Evolutionary conservation across 1,140 invertebrate genomes (phyloP).

Genomic region (Brachionus koreanus): DNA sequence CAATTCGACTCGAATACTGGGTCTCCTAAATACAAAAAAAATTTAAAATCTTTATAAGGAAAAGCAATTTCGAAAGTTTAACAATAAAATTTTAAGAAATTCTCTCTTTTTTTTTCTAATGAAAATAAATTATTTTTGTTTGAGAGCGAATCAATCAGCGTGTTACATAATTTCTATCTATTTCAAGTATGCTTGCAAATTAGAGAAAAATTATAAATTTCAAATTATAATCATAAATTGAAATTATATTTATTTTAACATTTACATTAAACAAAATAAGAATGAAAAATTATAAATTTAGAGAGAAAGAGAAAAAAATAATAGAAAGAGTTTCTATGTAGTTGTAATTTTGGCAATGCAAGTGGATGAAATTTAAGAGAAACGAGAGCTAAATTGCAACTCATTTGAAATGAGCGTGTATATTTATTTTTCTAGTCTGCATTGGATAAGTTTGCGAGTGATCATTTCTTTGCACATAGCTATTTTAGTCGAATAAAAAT

Average conservation of each 20-base stretch:
- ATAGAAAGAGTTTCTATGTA: not conserved
- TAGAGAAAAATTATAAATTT: conserved; percentile 36
- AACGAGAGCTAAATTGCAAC: not conserved
- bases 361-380: not conserved
- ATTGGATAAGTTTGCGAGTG: not conserved
- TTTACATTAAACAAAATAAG: not conserved
- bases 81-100: not conserved
- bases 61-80: not conserved
- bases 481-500: not conserved
- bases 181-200: not conserved
- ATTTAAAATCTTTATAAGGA: not conserved
- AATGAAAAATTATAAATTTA: not conserved
- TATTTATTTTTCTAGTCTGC: not conserved
- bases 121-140: conserved; percentile 12
- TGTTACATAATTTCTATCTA: conserved; percentile 39
- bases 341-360: not conserved
- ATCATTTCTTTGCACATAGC: not conserved
- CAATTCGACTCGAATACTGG: not conserved
- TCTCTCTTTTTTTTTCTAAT: not conserved
- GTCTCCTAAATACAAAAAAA: not conserved
- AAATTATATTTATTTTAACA: not conserved
- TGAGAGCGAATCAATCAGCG: conserved; percentile 30
- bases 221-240: not conserved
- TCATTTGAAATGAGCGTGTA: not conserved
- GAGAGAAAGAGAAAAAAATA: not conserved